phyloP scores from a whole-genome alignment of 2,797 vertebrate species.

The Rachycentron canadum region DNA sequence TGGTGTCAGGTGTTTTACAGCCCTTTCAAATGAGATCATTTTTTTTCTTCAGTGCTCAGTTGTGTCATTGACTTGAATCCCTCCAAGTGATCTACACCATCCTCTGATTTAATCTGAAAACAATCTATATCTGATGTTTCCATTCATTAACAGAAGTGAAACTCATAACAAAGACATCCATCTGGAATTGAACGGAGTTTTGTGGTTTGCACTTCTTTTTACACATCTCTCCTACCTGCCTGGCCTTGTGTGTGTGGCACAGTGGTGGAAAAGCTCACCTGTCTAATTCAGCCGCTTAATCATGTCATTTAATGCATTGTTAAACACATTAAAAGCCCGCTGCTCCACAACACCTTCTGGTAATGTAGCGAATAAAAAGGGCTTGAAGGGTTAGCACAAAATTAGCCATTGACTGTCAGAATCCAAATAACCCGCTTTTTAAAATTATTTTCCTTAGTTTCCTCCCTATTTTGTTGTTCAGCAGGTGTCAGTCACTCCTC shows the following conservation, averaged over 20 bases:
- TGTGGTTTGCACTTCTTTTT: slow-evolving; percentile 26
- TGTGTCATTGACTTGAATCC: background rate
- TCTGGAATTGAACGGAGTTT: slow-evolving; percentile 3
- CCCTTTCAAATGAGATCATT: too few species aligned
- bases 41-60: too few species aligned
- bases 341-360: slow-evolving; percentile 66
- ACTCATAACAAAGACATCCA: background rate
- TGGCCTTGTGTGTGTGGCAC: slow-evolving; percentile 48
- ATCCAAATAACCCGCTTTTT: slow-evolving; percentile 51
- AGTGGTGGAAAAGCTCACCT: slow-evolving; percentile 38
- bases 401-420: slow-evolving; percentile 69
- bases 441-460: background rate
- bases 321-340: slow-evolving; percentile 72
- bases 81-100: too few species aligned
- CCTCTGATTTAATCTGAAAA: background rate
- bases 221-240: slow-evolving; percentile 27
- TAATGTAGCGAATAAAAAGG: slow-evolving; percentile 72
- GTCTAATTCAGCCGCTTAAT: slow-evolving; percentile 67
- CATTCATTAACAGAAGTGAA: background rate
- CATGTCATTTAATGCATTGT: slow-evolving; percentile 75
- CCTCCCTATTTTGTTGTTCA: slow-evolving; percentile 36
- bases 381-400: slow-evolving; percentile 64
- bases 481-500: slow-evolving; percentile 10
- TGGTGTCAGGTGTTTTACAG: too few species aligned
- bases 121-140: background rate